A percentile compares a stretch with the other conserved stretches of the same genome.
Conservation (phyloP, 1,140 invertebrate genomes). For the Drosophila quadrilineata region DNA sequence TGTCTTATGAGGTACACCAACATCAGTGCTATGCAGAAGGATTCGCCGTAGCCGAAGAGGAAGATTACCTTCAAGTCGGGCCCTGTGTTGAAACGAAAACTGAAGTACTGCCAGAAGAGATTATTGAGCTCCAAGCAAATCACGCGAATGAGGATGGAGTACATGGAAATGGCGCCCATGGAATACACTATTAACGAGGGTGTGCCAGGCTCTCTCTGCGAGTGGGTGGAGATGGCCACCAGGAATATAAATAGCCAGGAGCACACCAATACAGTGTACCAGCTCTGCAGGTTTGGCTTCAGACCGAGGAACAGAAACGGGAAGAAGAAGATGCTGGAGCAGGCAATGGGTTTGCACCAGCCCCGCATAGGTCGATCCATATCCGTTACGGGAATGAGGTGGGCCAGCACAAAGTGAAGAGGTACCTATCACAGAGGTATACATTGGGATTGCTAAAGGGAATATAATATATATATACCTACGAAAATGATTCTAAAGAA, state of each 20-base stretch:
- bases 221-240: slow-evolving; percentile 24
- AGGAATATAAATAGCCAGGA: slow-evolving; percentile 7
- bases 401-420: slow-evolving; percentile 10
- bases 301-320: slow-evolving; percentile 19
- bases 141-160: slow-evolving; percentile 4
- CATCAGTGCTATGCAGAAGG: not conserved
- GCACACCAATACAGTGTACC: not conserved
- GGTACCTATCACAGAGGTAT: not conserved
- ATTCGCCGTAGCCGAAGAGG: slow-evolving; percentile 19
- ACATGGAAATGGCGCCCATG: not conserved
- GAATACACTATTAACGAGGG: not conserved
- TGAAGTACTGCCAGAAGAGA: slow-evolving; percentile 41
- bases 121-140: slow-evolving; percentile 31
- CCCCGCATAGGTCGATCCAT: not conserved
- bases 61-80: slow-evolving; percentile 17
- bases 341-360: slow-evolving; percentile 26
- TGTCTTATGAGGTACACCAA: not conserved
- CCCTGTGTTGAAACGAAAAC: not conserved
- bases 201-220: slow-evolving; percentile 12
- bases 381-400: slow-evolving; percentile 1
- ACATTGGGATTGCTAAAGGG: not conserved
- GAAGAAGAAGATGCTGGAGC: not conserved
- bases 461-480: not conserved
- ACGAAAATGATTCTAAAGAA: not conserved
- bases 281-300: not conserved